Evolutionary conservation across 2,113 vertebrate species (phyloP), one percentile per base, ranked within the genome.

Genomic region (Eudyptes chrysolophus): DNA sequence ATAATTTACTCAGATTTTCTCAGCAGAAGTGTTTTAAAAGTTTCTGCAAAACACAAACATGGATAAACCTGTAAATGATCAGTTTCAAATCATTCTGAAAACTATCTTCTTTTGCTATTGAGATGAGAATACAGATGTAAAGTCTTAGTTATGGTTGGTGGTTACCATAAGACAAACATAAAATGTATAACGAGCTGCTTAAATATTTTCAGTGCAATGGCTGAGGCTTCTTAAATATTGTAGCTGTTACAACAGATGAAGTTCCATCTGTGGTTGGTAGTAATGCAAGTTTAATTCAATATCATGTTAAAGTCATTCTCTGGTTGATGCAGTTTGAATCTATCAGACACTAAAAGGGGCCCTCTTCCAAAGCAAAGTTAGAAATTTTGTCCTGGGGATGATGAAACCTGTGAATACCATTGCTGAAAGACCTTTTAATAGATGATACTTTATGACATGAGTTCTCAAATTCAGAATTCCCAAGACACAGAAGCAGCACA

Each of bases 161-260:
- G 17, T 83, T 85, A 83, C 58, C 24, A 32, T 49, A 87, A 96
- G 40, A 94, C 42, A 87, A 79, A 54, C 12, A 66, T 17, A 92
- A 92, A 88, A 93, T 62, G 36, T 36, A 83, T 76, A 42, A 89
- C 84, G 79, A 55, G 4, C 74, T 91, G 34, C 49, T 77, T 82
- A 93, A 89, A 97, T 96, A 95, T 95, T 97, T 96, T 87, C 89
- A 70, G 58, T 92, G 65, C 27, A 83, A 72, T 61, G 58, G 21
- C 16, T 93, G 65, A 91, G 32, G 18, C 61, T 87, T 87, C 92
- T 84, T 70, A 91, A 96, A 97, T 82, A 93, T 65, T 95, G 80
- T 95, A 75, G 84, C 48, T 91, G 77, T 87, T 94, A 89, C 27
- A 94, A 95, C 89, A 97, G 91, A 94, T 95, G 87, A 97, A 90